Evolutionary conservation across 2,888 invertebrate genomes (phyloP).

Genomic region (Melanostoma mellinum): DNA sequence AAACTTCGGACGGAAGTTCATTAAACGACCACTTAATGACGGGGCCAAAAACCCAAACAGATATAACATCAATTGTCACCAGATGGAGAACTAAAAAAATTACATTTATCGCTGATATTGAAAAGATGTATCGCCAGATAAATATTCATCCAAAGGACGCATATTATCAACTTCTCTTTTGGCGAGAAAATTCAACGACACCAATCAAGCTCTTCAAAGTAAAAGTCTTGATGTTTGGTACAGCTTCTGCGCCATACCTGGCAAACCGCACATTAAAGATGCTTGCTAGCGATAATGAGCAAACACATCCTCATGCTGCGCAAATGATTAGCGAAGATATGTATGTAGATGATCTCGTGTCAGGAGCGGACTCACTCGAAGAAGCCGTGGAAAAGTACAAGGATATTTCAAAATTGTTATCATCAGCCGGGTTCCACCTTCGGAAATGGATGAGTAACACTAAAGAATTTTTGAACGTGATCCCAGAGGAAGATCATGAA

Average conservation of each 20-base stretch:
- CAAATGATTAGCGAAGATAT: conserved; percentile 14
- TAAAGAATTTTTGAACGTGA: not conserved
- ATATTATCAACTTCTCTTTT: conserved; percentile 25
- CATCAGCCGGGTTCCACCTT: not conserved
- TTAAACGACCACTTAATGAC: conserved; percentile 18
- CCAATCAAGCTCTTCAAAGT: not conserved
- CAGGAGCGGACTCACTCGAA: conserved; percentile 4
- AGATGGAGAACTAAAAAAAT: conserved; percentile 19
- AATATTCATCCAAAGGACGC: not conserved
- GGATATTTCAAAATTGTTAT: not conserved
- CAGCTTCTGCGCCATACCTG: conserved; percentile 6
- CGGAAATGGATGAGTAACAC: conserved; percentile 17
- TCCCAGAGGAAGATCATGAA: not conserved
- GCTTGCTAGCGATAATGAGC: not conserved
- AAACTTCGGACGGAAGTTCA: conserved; percentile 5
- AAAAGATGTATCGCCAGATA: conserved; percentile 31
- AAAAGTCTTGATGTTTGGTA: conserved; percentile 2
- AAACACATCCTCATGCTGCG: not conserved
- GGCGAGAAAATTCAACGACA: conserved; percentile 6
- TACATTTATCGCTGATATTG: conserved; percentile 27
- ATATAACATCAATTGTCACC: not conserved
- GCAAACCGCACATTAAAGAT: conserved; percentile 4
- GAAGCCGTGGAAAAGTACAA: not conserved
- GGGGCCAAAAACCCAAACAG: conserved; percentile 7
- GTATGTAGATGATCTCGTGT: conserved; percentile 6